A percentile compares a stretch with the other conserved stretches of the same genome.
Conservation (phyloP, 2,113 vertebrate genomes). For the Pipa parva region DNA sequence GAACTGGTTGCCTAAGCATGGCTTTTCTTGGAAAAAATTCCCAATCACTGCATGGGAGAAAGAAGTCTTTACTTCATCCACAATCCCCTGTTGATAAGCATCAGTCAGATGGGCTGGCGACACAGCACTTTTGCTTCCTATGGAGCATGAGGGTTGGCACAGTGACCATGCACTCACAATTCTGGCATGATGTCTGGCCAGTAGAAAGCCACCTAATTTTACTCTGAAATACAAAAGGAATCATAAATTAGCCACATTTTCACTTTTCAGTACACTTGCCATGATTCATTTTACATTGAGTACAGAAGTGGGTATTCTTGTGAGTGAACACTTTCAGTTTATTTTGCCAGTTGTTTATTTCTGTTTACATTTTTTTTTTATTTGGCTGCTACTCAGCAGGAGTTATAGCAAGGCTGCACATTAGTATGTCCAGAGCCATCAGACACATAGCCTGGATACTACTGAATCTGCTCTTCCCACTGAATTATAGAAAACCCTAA, state of each 20-base stretch:
- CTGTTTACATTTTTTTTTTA: no score
- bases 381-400: no score
- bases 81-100: rapidly evolving
- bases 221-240: slow-evolving; percentile 10
- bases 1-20: slow-evolving; percentile 59
- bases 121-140: neutral
- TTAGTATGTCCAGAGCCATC: no score
- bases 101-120: rapidly evolving
- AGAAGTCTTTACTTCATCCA: neutral
- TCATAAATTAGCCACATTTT: neutral
- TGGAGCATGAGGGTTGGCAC: rapidly evolving
- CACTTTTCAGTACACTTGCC: no score
- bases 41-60: slow-evolving; percentile 50
- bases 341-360: no score
- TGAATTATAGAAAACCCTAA: no score
- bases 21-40: slow-evolving; percentile 63
- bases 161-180: neutral
- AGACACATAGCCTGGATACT: no score
- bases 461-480: no score
- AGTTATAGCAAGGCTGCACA: no score
- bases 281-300: no score
- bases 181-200: neutral
- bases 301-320: no score
- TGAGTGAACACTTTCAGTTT: no score
- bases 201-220: neutral